phyloP scores from a whole-genome alignment of 2,113 vertebrate genomes.

The Australoheros scitulus region DNA sequence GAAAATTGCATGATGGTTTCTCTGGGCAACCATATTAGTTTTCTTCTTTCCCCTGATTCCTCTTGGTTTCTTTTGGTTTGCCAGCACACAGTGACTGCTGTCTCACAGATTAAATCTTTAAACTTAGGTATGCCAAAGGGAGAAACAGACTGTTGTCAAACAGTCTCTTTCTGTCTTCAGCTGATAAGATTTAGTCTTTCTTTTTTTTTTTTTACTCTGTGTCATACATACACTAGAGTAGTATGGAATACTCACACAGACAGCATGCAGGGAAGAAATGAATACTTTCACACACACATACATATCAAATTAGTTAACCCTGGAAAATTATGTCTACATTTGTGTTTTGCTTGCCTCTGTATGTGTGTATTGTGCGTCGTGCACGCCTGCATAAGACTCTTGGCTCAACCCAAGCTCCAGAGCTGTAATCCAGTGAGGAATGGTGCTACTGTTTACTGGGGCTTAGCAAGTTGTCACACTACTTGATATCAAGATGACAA shows the following conservation, averaged over 20 bases:
- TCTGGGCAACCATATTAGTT: slow-evolving; percentile 14
- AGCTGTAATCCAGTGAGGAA: slow-evolving; percentile 51
- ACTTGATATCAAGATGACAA: slow-evolving; percentile 30
- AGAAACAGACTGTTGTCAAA: slow-evolving; percentile 31
- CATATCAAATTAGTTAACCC: not conserved
- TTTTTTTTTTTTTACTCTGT: not conserved
- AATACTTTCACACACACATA: not conserved
- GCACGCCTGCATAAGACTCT: slow-evolving; percentile 9
- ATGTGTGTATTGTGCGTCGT: slow-evolving; percentile 9
- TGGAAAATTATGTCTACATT: not conserved
- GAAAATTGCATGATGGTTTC: slow-evolving; percentile 38
- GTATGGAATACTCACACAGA: not conserved
- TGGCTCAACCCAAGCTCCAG: slow-evolving; percentile 15
- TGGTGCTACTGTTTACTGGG: slow-evolving; percentile 37
- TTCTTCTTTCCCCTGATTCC: not conserved
- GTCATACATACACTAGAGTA: not conserved
- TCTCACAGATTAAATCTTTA: slow-evolving; percentile 31
- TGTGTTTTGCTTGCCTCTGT: slow-evolving; percentile 10
- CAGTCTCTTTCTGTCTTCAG: slow-evolving; percentile 30
- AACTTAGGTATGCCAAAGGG: slow-evolving; percentile 25
- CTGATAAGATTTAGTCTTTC: slow-evolving; percentile 36
- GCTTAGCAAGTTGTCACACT: slow-evolving; percentile 45
- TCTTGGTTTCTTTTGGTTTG: slow-evolving; percentile 19
- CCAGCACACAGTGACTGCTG: slow-evolving; percentile 2
- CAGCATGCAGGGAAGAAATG: not conserved